Evolutionary conservation across 2,888 invertebrate genomes (phyloP), one percentile per base, ranked within the genome.

Genomic region (Stenotaenia linearis): DNA sequence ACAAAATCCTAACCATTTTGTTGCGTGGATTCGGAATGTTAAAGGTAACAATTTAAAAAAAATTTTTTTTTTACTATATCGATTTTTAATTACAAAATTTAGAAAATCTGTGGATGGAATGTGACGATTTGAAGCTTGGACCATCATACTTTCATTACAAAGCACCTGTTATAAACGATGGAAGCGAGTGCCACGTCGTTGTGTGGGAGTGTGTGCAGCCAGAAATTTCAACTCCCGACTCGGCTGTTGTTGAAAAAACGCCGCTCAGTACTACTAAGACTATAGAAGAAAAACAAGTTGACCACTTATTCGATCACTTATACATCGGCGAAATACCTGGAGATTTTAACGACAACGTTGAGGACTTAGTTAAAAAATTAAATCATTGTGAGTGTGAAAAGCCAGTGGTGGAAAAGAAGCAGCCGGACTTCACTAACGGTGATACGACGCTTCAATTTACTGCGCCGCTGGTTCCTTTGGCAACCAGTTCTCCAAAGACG

Each of bases 1-100:
- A 30, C 30, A 76, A 32, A 76, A 76, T 76, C 76, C 76, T 32
- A 76, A 76, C 30, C 76, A 76, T 76, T 76, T 76, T n/a, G 30
- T 30, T 21, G 76, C 35, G 2, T 76, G 76, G 76, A 76, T 76
- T n/a, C 30, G 35, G 2, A 30, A 76, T 32, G 15, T 35, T 12
- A 76, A 28, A 76, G 76, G 76, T 76, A 10, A 28, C n/a, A 4
- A 74, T 3, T 12, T 5, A 56, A 56, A 56, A 18, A 21, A 23
- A 23, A 56, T 21, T 4, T 21, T 4, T 56, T 18, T 21, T 6
- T 56, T 18, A 56, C 7, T 56, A 56, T 45, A 12, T 45, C 30
- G 23, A 28, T 18, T 74, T 28, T 74, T 18, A 74, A n/a, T 74
- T 74, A 5, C 18, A 28, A 2, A 10, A 6, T 56, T 56, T 12